Evolutionary conservation across 2,888 invertebrate species (phyloP), one percentile per base, ranked within the genome.

Genomic region (Resseliella maxima): DNA sequence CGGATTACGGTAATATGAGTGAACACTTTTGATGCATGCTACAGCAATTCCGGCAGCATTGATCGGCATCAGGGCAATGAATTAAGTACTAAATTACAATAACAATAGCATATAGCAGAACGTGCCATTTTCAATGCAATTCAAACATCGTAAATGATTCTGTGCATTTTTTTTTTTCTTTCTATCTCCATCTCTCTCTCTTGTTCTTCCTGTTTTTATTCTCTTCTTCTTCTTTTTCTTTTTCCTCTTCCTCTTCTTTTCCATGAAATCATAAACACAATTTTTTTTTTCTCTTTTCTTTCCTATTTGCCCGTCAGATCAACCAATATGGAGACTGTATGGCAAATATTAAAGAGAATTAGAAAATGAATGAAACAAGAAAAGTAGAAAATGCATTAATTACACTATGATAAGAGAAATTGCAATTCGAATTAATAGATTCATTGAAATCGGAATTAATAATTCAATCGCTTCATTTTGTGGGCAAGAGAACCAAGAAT

Each of bases 1-100:
- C 81, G 81, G 81, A 81, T 81, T 81, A 81, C 81, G 81, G 81
- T 81, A 81, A 81, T 36, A 36, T 81, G 81, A 36, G 81, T 81
- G 81, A 81, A 15, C 36, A 3, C 81, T 36, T 81, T 15, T 35
- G 36, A 36, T 36, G 81, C 81, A 81, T 81, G 81, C 21, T 81
- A 81, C n/a, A 36, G 36, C 35, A 81, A 81, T 36, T 27, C 59
- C 18, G 24, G 24, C 59, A 59, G 59, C 59, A 50, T 50, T 50
- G 50, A 50, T 50, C 59, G 15, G 24, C 59, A 59, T 59, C 59
- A 59, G 27, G 27, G 24, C 59, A 59, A 27, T 59, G 59, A 27
- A 59, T 59, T 59, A 59, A 59, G 27, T 12, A 59, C 59, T 59
- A 59, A 81, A 81, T 81, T 18, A 81, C 36, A 81, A 81, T 81